These are phyloP conservation scores for Acanthochromis polyacanthus DNA, from an alignment of 2,113 vertebrate species.

Conservation along the genomic window DNA sequence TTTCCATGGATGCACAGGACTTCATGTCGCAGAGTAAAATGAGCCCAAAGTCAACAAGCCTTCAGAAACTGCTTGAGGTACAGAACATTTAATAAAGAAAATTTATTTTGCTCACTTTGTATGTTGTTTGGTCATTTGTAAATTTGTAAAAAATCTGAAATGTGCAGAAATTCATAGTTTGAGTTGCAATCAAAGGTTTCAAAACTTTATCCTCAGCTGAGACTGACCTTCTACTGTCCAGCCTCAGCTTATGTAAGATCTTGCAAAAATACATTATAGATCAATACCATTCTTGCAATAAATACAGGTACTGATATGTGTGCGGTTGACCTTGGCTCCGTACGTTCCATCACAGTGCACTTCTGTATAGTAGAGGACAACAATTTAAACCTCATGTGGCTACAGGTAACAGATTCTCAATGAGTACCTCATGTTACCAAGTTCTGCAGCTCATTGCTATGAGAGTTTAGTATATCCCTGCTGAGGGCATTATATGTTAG, in stretches of 20 bases:
- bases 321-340: slow-evolving; percentile 12
- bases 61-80: background rate
- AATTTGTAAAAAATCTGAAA: too few relatives aligned
- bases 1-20: too few relatives aligned
- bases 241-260: background rate
- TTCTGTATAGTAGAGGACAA: slow-evolving; percentile 1
- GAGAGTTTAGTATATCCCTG: slow-evolving; percentile 24
- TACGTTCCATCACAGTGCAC: slow-evolving; percentile 31
- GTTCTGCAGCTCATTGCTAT: slow-evolving; percentile 45
- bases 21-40: too few relatives aligned
- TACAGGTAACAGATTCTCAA: slow-evolving; percentile 38
- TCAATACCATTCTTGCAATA: background rate
- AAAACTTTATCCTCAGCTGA: background rate
- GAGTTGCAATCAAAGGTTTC: background rate
- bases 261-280: slow-evolving; percentile 8
- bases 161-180: background rate
- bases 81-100: too few relatives aligned
- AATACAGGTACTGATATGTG: slow-evolving; percentile 29
- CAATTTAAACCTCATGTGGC: slow-evolving; percentile 43
- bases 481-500: slow-evolving; percentile 27
- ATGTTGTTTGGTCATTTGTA: too few relatives aligned
- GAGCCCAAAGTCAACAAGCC: too few relatives aligned
- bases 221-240: background rate
- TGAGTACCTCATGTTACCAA: slow-evolving; percentile 35
- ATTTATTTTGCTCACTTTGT: background rate